Conservation (phyloP, 2,797 vertebrate species). For the Rhinogobio ventralis region DNA sequence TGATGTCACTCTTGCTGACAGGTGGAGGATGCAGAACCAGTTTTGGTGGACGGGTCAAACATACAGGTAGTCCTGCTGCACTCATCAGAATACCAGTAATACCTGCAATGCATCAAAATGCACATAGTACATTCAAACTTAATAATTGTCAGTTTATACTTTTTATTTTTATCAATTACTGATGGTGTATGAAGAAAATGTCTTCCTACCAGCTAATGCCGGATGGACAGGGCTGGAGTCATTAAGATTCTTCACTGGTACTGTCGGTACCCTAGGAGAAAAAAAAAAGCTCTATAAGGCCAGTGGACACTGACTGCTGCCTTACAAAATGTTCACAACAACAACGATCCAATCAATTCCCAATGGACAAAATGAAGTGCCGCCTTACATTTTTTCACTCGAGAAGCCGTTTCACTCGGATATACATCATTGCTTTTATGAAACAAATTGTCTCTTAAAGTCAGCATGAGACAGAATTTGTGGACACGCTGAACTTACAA, state of each 20-base stretch:
- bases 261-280: constrained; percentile 86
- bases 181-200: neutral
- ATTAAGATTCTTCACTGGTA: constrained; percentile 95
- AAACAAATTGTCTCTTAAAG: too few relatives aligned
- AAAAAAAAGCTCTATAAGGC: neutral
- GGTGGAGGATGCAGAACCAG: constrained; percentile 91
- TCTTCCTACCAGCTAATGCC: constrained; percentile 88
- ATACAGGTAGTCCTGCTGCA: constrained; percentile 91
- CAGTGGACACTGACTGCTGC: neutral
- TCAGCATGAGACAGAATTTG: too few relatives aligned
- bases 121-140: neutral
- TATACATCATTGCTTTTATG: too few relatives aligned
- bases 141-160: neutral
- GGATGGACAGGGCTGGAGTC: constrained; percentile 92
- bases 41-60: constrained; percentile 93
- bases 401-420: too few relatives aligned
- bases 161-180: neutral
- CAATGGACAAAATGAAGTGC: neutral
- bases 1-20: constrained; percentile 92
- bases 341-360: neutral
- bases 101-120: constrained; percentile 73
- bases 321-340: neutral
- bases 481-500: neutral
- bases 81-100: constrained; percentile 98
- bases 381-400: neutral